Percentiles rank a stretch among this genome's conserved stretches.
These are phyloP conservation scores for Cheilosia variabilis DNA, from an alignment of 2,888 invertebrate genomes.

Conservation along the genomic window DNA sequence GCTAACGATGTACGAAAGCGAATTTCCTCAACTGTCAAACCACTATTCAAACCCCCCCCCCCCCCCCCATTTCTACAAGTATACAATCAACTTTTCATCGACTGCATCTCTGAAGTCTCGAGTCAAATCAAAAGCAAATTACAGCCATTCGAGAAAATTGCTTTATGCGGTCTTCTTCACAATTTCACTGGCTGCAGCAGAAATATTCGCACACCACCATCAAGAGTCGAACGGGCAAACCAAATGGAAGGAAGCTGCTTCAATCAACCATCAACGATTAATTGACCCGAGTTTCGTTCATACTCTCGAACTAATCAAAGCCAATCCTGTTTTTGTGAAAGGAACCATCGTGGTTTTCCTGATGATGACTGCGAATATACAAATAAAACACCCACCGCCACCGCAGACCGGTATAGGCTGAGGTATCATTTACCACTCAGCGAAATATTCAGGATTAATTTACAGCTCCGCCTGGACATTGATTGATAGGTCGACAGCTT, in stretches of 20 bases:
- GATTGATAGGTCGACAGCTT: no score
- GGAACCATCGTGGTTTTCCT: neutral
- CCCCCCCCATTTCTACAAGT: no score
- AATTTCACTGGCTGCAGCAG: neutral
- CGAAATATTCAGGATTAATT: no score
- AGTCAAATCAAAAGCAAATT: constrained; percentile 1
- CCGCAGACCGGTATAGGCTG: no score
- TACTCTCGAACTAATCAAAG: constrained; percentile 6
- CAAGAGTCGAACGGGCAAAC: neutral
- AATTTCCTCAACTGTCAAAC: no score
- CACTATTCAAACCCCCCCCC: no score
- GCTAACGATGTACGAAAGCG: no score
- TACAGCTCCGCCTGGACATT: no score
- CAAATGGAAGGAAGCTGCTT: constrained; percentile 4
- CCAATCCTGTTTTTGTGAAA: neutral
- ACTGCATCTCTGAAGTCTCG: neutral
- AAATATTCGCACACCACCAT: neutral
- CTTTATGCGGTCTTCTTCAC: neutral
- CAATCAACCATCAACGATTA: constrained; percentile 5
- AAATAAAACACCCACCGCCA: no score
- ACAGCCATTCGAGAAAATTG: constrained; percentile 14
- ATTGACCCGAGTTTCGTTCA: constrained; percentile 5
- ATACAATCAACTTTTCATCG: neutral
- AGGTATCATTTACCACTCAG: no score
- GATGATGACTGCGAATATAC: neutral